phyloP scores from a whole-genome alignment of 1,140 invertebrate genomes.

The Drosophila gunungcola region DNA sequence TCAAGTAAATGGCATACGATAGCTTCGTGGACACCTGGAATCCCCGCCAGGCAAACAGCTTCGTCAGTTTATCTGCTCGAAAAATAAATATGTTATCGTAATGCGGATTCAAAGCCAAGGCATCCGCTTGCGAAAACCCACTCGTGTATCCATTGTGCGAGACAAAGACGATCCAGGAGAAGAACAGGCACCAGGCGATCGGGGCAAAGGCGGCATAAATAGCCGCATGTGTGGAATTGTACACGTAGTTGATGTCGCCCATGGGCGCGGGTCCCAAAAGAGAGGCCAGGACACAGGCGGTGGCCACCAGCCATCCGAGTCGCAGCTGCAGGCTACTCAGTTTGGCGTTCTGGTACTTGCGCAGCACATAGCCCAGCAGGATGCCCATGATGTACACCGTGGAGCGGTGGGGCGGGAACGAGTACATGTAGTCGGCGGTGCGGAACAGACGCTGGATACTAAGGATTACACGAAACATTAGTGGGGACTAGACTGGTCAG shows the following conservation, averaged over 20 bases:
- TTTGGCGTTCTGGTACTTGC: constrained; percentile 82
- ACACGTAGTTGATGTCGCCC: constrained; percentile 88
- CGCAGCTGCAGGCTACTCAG: constrained; percentile 85
- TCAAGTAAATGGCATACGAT: constrained; percentile 89
- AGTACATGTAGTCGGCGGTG: constrained; percentile 90
- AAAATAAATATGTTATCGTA: neutral
- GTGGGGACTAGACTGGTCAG: neutral
- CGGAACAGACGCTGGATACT: constrained; percentile 89
- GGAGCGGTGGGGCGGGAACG: constrained; percentile 88
- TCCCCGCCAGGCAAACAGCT: constrained; percentile 87
- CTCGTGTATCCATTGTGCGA: constrained; percentile 87
- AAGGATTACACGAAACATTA: neutral
- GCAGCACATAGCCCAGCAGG: constrained; percentile 87
- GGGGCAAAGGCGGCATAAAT: constrained; percentile 90
- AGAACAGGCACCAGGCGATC: constrained; percentile 89
- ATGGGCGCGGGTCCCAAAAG: constrained; percentile 88
- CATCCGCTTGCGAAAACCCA: constrained; percentile 61
- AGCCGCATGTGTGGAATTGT: constrained; percentile 88
- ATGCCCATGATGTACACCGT: constrained; percentile 91
- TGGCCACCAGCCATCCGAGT: constrained; percentile 86
- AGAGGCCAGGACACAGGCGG: constrained; percentile 85
- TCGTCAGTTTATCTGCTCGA: constrained; percentile 85
- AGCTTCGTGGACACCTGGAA: constrained; percentile 88
- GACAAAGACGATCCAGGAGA: constrained; percentile 88
- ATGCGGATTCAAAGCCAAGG: neutral